Base-by-base conservation (phyloP, 2,888 invertebrate species). In the Ashinkailepas kermadecensis region DNA sequence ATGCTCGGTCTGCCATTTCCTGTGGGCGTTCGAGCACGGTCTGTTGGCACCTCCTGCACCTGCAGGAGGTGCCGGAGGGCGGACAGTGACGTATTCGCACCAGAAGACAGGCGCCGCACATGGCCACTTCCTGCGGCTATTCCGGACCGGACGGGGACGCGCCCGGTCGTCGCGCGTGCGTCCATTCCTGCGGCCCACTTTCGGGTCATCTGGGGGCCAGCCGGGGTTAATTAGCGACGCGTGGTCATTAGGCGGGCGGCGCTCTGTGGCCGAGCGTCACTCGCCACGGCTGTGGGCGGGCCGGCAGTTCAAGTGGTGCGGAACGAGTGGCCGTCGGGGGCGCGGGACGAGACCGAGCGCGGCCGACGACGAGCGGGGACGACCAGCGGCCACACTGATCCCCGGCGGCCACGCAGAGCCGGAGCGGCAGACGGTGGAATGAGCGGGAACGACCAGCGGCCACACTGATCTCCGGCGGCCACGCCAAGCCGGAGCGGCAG, bases 181-280 rank as follows among this genome's bases (percentile, higher is more conserved):
- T 11, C 39, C 54, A 70, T 54, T 13, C 8, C 12, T 54, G 70
- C 39, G 74, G 74, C 21, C 74, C 74, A 21, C 70, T 56, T 54
- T 54, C 15, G 74, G 74, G 74, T 74, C 74, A 74, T 54, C 74
- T 74, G 74, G 21, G 74, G 54, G 6, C 54, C 74, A 74, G 59
- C 56, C 13, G 11, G 74, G 74, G 74, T 74, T 74, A 74, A 74
- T 74, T 74, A 74, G 74, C 10, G 74, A 21, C 18, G 56, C 7
- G 54, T 15, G 74, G 56, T 65, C 65, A 18, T 65, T 65, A 65
- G n/a, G 23, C 54, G 74, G n/a, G 54, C 54, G 54, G 21, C 21
- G 11, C 12, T 0, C 18, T 3, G 74, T 8, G 54, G 56, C 54
- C 11, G 21, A 56, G 74, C 3, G 21, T 21, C 54, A 18, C 74